Base-by-base conservation (phyloP, 2,888 invertebrate genomes). In the Kuschelorhynchus macadamiae region DNA sequence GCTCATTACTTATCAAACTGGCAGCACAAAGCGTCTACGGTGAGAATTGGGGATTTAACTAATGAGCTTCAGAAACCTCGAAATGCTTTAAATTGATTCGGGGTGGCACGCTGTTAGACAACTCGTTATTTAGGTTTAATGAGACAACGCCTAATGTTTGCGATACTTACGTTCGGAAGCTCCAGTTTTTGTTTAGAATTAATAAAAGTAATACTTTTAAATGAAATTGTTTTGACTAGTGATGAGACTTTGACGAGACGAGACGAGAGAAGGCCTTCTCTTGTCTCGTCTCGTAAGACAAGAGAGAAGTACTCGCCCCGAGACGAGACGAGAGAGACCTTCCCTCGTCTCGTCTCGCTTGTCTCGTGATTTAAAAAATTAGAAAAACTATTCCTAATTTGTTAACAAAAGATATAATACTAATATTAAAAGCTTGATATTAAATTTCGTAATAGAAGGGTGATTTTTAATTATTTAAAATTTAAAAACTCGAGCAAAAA, bases 51-150 rank as follows among this genome's bases (percentile, higher is more conserved):
- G 67, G 47, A 61, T 67, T 61, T 53, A 53, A 60, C 56, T 67
- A 67, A 67, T 61, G 67, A 67, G 67, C 67, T 49, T 61, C 67
- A 52, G 49, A 67, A 60, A 61, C 60, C 60, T 55, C 61, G 41
- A 60, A 61, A 67, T 47, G 67, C 39, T 47, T 65, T 52, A 59
- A 67, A 61, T 55, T 53, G 61, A 67, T 67, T 55, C 55, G 66
- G 60, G 66, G 59, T 66, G 66, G 66, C 66, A 60, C 66, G 47
- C 59, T 60, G 56, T 61, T 60, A 67, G 66, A 55, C 52, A 60
- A 53, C 66, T 67, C 55, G 53, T 67, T 67, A 60, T 67, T 67
- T 46, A 21, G 60, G 21, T 56, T 57, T 64, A 64, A 64, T 57
- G 64, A 64, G 64, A 56, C 52, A 42, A 41, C 20, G 21, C 25